Conservation (phyloP, 1,140 invertebrate species). For the Anastrepha ludens region DNA sequence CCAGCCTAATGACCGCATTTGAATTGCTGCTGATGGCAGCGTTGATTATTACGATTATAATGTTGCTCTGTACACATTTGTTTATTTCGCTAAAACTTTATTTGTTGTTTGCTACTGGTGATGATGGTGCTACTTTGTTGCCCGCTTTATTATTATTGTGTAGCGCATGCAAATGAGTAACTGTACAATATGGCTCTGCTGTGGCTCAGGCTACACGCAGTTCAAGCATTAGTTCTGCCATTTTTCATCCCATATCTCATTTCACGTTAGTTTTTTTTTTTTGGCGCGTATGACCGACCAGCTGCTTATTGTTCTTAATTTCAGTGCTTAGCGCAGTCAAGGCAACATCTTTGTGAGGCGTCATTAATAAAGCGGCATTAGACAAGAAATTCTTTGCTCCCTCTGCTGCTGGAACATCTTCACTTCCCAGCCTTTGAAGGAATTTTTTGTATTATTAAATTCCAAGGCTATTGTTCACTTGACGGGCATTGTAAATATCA, state of each 20-base stretch:
- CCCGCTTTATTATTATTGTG: background rate
- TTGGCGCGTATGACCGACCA: background rate
- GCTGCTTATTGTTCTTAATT: no score
- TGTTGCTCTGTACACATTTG: background rate
- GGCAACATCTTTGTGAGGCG: background rate
- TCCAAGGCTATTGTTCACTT: no score
- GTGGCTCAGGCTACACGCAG: no score
- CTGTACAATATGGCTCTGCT: no score
- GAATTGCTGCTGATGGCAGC: background rate
- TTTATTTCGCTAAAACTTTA: background rate
- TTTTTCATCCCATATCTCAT: no score
- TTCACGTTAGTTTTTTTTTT: background rate
- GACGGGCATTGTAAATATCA: no score
- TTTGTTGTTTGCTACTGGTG: background rate
- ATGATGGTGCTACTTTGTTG: background rate
- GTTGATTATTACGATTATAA: background rate
- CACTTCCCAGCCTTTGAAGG: no score
- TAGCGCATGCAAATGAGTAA: background rate
- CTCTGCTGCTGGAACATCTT: no score
- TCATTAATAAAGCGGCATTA: background rate
- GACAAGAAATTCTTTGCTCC: background rate
- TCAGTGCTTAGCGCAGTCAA: background rate
- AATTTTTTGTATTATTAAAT: no score
- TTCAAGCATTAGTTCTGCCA: no score
- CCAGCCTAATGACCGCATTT: constrained; percentile 9